Evolutionary conservation across 2,888 invertebrate genomes (phyloP), one percentile per base, ranked within the genome.

Genomic region (Siphonodentalium dalli): DNA sequence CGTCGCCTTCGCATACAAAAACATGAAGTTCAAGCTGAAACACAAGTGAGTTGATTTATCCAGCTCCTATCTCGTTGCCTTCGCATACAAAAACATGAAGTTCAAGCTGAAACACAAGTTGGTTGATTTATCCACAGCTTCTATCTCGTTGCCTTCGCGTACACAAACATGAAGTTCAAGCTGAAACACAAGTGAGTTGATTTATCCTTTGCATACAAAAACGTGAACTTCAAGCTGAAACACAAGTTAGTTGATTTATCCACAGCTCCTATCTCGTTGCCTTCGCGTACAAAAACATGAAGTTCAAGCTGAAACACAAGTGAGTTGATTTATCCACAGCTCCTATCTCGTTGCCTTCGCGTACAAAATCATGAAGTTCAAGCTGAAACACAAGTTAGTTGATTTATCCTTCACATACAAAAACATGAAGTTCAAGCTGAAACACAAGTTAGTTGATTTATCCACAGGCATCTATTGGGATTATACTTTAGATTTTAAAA

Each of bases 1-100:
- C 43, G 87, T 99, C 71, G 92, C 97, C 0, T 88, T 94, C 81
- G 96, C 99, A 0, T 98, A 98, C 85, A 91, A 91, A 75, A 99
- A 99, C 83, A 94, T 96, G 49, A 99, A 99, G 84, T 98, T 97
- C 85, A 90, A 94, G 64, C 84, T 99, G 69, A 99, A 99, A 84
- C 98, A 99, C 83, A 83, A 84, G 84, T 85, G 69, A 72, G 82
- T 71, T 45, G 18, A 24, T 13, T n/a, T n/a, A 13, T 29, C 38
- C 13, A 92, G 94, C 78, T 95, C 97, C 3, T 98, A 95, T 84
- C 85, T 97, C 43, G 87, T 99, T 71, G 92, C 97, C 0, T 88
- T 94, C 81, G 96, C 99, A 0, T 98, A 98, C 85, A 91, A 91
- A 75, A 99, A 99, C 83, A 94, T 96, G 49, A 99, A 99, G 84